A percentile compares a stretch with the other conserved stretches of the same genome.
Conservation (phyloP, 2,888 invertebrate genomes). For the Ethmia dodecea region DNA sequence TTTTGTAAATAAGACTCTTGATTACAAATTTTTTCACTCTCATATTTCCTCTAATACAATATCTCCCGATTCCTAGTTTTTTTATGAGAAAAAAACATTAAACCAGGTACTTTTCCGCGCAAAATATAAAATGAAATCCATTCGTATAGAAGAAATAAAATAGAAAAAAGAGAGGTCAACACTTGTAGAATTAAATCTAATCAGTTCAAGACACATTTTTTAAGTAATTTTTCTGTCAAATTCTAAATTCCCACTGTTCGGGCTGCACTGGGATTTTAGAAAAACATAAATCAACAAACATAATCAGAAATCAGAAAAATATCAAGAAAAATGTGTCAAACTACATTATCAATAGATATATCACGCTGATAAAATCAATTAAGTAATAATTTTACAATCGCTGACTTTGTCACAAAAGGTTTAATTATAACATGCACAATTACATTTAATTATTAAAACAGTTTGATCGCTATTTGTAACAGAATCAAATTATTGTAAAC, state of each 20-base stretch:
- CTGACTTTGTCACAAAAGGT: slow-evolving; percentile 48
- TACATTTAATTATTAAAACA: slow-evolving; percentile 4
- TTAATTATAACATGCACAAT: slow-evolving; percentile 33
- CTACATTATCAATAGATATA: slow-evolving; percentile 19
- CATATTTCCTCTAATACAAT: not conserved
- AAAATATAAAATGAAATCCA: slow-evolving; percentile 36
- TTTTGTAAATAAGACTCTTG: too few relatives aligned
- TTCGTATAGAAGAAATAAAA: slow-evolving; percentile 4
- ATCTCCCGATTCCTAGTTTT: slow-evolving; percentile 60
- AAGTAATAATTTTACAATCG: slow-evolving; percentile 30
- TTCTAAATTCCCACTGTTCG: slow-evolving; percentile 43
- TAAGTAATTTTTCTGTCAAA: slow-evolving; percentile 17
- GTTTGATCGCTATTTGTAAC: slow-evolving; percentile 40
- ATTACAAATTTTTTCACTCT: not conserved
- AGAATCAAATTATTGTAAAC: slow-evolving; percentile 41
- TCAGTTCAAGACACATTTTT: slow-evolving; percentile 26
- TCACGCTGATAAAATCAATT: slow-evolving; percentile 12
- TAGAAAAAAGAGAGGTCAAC: slow-evolving; percentile 1
- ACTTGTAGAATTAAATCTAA: slow-evolving; percentile 6
- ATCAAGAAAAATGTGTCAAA: slow-evolving; percentile 27
- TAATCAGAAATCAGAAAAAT: slow-evolving; percentile 11
- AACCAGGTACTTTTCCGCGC: slow-evolving; percentile 45
- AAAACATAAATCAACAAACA: slow-evolving; percentile 15
- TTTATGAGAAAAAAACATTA: slow-evolving; percentile 61
- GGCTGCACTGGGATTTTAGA: slow-evolving; percentile 41